A percentile compares a stretch with the other conserved stretches of the same genome.
Evolutionary conservation across 2,797 vertebrate species (phyloP).

Genomic region (Echiichthys vipera): DNA sequence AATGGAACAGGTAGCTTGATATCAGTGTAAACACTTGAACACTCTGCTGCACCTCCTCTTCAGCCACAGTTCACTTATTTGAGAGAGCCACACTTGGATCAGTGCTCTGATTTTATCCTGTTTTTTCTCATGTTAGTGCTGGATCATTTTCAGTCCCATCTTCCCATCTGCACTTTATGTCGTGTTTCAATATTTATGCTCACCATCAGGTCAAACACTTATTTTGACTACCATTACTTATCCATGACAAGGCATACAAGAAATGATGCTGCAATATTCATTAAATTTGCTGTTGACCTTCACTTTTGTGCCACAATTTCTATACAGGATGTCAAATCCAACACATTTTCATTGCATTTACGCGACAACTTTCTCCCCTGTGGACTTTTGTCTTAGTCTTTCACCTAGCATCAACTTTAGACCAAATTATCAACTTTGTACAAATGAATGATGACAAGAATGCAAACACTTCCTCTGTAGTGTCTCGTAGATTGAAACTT

Average conservation of each 20-base stretch:
- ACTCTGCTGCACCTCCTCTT: constrained; percentile 6
- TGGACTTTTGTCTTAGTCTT: background rate
- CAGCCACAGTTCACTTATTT: constrained; percentile 27
- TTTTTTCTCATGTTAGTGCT: constrained; percentile 2
- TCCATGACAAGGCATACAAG: background rate
- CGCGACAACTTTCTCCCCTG: background rate
- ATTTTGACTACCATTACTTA: background rate
- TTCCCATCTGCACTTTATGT: background rate
- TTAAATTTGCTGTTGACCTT: background rate
- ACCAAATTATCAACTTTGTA: background rate
- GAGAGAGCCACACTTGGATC: constrained; percentile 36
- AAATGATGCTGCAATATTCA: background rate
- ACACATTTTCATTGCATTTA: background rate
- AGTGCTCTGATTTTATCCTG: constrained; percentile 29
- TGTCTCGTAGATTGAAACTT: too few species aligned
- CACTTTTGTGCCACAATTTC: background rate
- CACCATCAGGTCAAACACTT: background rate
- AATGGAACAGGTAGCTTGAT: constrained; percentile 27
- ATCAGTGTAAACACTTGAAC: constrained; percentile 52
- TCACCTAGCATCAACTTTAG: background rate
- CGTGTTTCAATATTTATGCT: constrained; percentile 3
- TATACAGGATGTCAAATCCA: background rate
- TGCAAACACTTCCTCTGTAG: too few species aligned
- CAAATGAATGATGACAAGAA: too few species aligned
- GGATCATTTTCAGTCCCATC: background rate